phyloP scores from a whole-genome alignment of 2,888 invertebrate species.

The Nemotelus nigrinus region DNA sequence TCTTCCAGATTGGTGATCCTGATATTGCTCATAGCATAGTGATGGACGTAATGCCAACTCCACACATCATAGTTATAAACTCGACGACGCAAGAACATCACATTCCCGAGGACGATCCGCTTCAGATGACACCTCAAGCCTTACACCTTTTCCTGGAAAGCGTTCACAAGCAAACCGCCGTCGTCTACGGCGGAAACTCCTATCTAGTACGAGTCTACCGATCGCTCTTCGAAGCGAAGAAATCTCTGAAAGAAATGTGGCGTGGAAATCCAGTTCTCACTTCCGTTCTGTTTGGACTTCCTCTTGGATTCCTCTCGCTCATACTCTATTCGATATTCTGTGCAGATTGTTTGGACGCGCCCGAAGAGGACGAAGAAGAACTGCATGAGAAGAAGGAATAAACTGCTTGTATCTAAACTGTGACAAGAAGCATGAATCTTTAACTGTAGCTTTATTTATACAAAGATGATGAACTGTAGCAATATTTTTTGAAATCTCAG shows the following conservation, averaged over 20 bases:
- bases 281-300: conserved; percentile 91
- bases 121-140: conserved; percentile 79
- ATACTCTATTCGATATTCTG: conserved; percentile 97
- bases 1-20: conserved; percentile 75
- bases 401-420: conserved; percentile 18
- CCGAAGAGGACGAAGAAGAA: conserved; percentile 75
- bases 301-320: conserved; percentile 89
- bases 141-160: conserved; percentile 63
- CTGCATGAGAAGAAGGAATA: conserved; percentile 67
- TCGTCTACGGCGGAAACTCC: conserved; percentile 87
- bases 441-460: conserved; percentile 17
- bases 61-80: conserved; percentile 90
- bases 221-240: conserved; percentile 83
- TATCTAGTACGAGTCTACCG: conserved; percentile 81
- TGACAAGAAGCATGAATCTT: background rate
- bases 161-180: conserved; percentile 79
- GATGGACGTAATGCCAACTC: conserved; percentile 84
- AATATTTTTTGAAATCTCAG: conserved; percentile 12
- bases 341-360: conserved; percentile 92
- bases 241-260: conserved; percentile 87
- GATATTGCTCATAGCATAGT: conserved; percentile 94
- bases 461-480: background rate
- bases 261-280: conserved; percentile 92
- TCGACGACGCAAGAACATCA: conserved; percentile 93
- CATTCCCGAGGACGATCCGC: conserved; percentile 85